Percentiles rank a stretch among this genome's conserved stretches.
phyloP scores from a whole-genome alignment of 2,113 vertebrate genomes.

The Oryzias melastigma region DNA sequence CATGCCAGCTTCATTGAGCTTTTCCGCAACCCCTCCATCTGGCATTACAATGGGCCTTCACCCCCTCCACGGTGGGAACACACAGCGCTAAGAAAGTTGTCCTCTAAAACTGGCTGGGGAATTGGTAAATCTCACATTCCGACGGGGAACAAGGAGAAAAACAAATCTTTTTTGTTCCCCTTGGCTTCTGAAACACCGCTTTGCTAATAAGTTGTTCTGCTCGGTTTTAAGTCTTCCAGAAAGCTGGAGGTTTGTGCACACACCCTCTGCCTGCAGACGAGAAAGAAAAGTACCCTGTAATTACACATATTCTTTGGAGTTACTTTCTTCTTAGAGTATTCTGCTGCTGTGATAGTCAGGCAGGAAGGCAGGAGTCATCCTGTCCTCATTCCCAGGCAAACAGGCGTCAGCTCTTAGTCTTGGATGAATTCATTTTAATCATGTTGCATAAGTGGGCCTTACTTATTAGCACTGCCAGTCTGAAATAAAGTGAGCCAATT shows the following conservation, averaged over 20 bases:
- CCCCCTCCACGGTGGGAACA: constrained; percentile 23
- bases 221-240: constrained; percentile 16
- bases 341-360: not conserved
- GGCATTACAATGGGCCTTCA: constrained; percentile 39
- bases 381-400: not conserved
- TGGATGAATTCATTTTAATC: constrained; percentile 5
- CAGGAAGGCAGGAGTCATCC: not conserved
- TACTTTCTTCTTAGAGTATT: too few species aligned
- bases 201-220: constrained; percentile 30
- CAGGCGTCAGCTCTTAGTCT: not conserved
- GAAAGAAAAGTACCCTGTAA: constrained; percentile 24
- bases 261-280: constrained; percentile 54
- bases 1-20: constrained; percentile 70
- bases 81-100: constrained; percentile 22
- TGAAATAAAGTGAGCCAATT: constrained; percentile 33
- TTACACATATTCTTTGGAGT: too few species aligned
- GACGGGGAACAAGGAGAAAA: constrained; percentile 7
- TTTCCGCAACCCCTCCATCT: constrained; percentile 62
- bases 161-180: not conserved
- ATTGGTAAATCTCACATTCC: constrained; percentile 13
- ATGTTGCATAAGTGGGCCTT: constrained; percentile 28
- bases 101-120: constrained; percentile 21
- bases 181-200: constrained; percentile 3
- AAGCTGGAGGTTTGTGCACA: constrained; percentile 45
- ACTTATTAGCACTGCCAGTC: constrained; percentile 24